Conservation (phyloP, 2,113 vertebrate species). For the Scophthalmus maximus region DNA sequence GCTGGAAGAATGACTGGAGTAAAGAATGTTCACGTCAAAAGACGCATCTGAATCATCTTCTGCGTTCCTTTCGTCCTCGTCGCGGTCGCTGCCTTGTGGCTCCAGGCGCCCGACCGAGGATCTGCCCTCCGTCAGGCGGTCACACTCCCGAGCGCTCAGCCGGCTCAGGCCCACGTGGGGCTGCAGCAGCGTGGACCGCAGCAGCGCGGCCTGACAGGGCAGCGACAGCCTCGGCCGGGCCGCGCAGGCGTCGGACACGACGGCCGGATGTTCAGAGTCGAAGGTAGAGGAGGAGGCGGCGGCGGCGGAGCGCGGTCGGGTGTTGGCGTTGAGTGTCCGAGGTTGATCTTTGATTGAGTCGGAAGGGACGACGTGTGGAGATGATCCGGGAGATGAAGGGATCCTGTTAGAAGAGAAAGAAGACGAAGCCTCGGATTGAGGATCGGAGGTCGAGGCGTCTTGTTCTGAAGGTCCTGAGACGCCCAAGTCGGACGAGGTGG, state of each 20-base stretch:
- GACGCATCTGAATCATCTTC: slow-evolving; percentile 1
- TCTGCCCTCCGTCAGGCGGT: too few relatives aligned
- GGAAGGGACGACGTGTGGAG: too few relatives aligned
- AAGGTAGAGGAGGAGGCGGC: background rate
- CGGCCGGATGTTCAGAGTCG: too few relatives aligned
- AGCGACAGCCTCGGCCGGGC: slow-evolving; percentile 40
- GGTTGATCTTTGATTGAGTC: too few relatives aligned
- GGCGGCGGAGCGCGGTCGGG: too few relatives aligned
- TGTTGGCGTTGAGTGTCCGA: too few relatives aligned
- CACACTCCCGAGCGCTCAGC: slow-evolving; percentile 49
- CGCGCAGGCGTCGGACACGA: too few relatives aligned
- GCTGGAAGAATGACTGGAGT: slow-evolving; percentile 52
- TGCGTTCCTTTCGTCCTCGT: too few relatives aligned
- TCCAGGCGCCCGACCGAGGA: background rate
- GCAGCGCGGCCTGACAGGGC: slow-evolving; percentile 54
- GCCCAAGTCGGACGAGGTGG: background rate
- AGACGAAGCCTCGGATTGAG: background rate
- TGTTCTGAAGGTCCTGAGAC: background rate
- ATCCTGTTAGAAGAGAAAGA: background rate
- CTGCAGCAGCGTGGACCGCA: slow-evolving; percentile 61
- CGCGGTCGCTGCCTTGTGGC: too few relatives aligned
- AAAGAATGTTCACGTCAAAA: slow-evolving; percentile 71
- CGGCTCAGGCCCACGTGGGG: slow-evolving; percentile 68
- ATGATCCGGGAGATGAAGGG: background rate
- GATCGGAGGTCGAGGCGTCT: background rate